Evolutionary conservation across 2,113 vertebrate genomes (phyloP).

Genomic region (Chunga burmeisteri): DNA sequence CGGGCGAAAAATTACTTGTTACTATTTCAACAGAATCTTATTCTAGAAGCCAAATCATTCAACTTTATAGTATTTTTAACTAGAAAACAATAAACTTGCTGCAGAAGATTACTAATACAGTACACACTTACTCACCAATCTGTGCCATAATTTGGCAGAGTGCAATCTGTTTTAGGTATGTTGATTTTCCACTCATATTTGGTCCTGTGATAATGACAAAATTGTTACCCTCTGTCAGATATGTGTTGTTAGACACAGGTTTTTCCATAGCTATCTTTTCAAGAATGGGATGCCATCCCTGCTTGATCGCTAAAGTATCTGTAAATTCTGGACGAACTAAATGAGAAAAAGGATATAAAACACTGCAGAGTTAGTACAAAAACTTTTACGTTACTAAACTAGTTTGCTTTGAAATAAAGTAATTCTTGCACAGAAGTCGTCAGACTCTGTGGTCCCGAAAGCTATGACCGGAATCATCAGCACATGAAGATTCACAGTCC

Average conservation of each 20-base stretch:
- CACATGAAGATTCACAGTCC: background rate
- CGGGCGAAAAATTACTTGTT: background rate
- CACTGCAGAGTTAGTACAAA: background rate
- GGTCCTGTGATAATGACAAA: slow-evolving; percentile 94
- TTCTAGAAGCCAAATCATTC: background rate
- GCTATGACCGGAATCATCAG: background rate
- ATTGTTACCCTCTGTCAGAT: slow-evolving; percentile 91
- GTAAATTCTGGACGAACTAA: slow-evolving; percentile 96
- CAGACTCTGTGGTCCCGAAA: background rate
- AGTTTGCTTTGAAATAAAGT: background rate
- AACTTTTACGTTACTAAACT: background rate
- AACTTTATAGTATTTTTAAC: background rate
- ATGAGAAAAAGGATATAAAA: slow-evolving; percentile 2
- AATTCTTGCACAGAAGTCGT: background rate
- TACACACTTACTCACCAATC: slow-evolving; percentile 81
- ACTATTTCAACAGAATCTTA: background rate
- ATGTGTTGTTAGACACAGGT: slow-evolving; percentile 89
- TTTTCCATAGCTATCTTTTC: slow-evolving; percentile 89
- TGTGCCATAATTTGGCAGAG: slow-evolving; percentile 98
- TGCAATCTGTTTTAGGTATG: slow-evolving; percentile 94
- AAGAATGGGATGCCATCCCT: slow-evolving; percentile 93
- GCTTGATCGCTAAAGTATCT: slow-evolving; percentile 93
- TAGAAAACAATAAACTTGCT: background rate
- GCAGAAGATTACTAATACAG: background rate
- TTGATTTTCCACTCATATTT: slow-evolving; percentile 99